A percentile compares a stretch with the other conserved stretches of the same genome.
Conservation (phyloP, 2,113 vertebrate species). For the Ictalurus furcatus region DNA sequence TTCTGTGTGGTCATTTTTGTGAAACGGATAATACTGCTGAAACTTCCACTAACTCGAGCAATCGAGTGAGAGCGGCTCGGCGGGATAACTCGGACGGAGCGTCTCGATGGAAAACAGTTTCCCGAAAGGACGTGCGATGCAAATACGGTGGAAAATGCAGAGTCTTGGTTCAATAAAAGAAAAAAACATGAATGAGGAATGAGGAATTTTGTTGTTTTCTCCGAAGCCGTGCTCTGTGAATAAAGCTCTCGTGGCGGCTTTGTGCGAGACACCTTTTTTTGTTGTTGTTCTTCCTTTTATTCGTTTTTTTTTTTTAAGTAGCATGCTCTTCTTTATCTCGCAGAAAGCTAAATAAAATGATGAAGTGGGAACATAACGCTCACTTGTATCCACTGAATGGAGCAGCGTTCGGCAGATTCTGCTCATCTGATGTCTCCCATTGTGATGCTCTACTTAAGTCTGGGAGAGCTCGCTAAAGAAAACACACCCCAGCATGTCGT, state of each 20-base stretch:
- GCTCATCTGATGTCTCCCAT: background rate
- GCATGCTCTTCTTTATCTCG: background rate
- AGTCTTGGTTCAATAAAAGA: background rate
- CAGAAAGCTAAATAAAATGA: constrained; percentile 15
- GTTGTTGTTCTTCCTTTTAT: background rate
- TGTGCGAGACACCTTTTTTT: background rate
- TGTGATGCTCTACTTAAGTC: constrained; percentile 19
- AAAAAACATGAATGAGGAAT: background rate
- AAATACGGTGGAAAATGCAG: background rate
- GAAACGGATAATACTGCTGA: background rate
- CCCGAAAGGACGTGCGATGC: background rate
- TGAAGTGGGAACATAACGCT: constrained; percentile 16
- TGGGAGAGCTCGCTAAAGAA: background rate
- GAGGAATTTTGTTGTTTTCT: background rate
- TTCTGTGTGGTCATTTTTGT: background rate
- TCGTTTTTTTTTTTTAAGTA: background rate
- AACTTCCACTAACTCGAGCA: background rate
- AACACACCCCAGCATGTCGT: background rate
- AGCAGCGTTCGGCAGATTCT: background rate
- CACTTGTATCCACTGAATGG: constrained; percentile 3
- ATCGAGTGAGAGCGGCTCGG: background rate
- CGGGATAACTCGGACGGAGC: background rate
- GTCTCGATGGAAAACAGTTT: background rate
- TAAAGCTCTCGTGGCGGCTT: background rate
- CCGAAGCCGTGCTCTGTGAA: background rate